Base-by-base conservation (phyloP, 1,140 invertebrate genomes). In the Ruditapes philippinarum region DNA sequence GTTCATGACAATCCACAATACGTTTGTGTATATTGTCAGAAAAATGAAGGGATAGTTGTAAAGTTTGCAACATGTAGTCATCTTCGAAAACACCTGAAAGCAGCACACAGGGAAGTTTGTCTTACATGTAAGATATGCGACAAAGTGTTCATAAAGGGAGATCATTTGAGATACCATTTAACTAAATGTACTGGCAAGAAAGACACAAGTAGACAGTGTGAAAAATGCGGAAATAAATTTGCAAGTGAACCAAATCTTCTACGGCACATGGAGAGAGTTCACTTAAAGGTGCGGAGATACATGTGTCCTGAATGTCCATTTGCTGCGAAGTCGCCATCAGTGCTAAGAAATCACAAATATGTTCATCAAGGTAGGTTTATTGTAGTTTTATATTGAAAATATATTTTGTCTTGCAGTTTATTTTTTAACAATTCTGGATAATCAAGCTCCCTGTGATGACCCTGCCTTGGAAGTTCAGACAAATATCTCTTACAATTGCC, bases 1-100 rank as follows among this genome's bases (percentile, higher is more conserved):
- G 40, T 42, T 76, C 73, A 76, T 42, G 25, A 76, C 12, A 42
- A 76, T 17, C 73, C 73, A 76, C 73, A 42, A 45, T 76, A 76
- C 28, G 33, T 31, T 3, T 76, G 73, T 31, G 62, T 33, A 68
- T 33, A 22, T 68, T 68, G 62, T 68, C 62, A 36, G 7, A 31
- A 31, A 22, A 68, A 12, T 68, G 62, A 12, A 22, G 25, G 62
- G 14, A 17, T 22, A 31, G 9, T 17, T 31, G 11, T 36, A 31
- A 22, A 25, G 62, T 36, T 12, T 57, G 17, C 25, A 57, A 57
- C 54, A 19, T 19, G 19, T n/a, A n/a, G 5, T 28, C 65, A 5
- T 12, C 25, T 36, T 70, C 31, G 33, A 5, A 70, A 31, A 36
- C 65, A 70, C 33, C 9, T 33, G 22, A 36, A 40, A 70, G 65